Percentiles rank a stretch among this genome's conserved stretches.
phyloP scores from a whole-genome alignment of 2,113 vertebrate species.

The Gopherus flavomarginatus region DNA sequence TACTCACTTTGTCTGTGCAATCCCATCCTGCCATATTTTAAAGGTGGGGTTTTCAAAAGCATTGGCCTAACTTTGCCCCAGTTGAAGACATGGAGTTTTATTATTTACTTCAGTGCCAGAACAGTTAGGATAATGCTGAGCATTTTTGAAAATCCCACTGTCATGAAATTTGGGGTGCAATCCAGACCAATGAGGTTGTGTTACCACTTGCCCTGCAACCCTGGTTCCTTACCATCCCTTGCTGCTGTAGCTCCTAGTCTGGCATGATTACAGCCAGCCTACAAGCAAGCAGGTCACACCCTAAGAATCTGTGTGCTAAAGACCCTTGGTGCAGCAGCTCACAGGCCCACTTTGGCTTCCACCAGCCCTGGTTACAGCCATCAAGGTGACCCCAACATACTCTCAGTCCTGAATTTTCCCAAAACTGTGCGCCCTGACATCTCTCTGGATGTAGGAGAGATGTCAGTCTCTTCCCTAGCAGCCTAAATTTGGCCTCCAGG shows the following conservation, averaged over 20 bases:
- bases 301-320: neutral
- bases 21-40: neutral
- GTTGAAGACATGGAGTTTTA: neutral
- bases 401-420: neutral
- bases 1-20: neutral
- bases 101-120: neutral
- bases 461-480: too few species aligned
- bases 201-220: neutral
- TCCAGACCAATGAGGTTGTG: neutral
- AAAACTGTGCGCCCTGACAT: neutral
- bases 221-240: neutral
- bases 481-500: too few species aligned
- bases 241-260: neutral
- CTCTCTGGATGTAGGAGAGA: too few species aligned
- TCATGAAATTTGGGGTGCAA: neutral
- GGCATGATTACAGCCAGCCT: neutral
- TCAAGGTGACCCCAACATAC: neutral
- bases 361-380: neutral
- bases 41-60: neutral
- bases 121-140: neutral
- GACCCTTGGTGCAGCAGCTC: neutral
- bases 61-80: neutral
- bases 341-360: neutral
- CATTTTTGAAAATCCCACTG: neutral
- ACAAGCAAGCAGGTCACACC: neutral